phyloP scores from a whole-genome alignment of 2,797 vertebrate species.

The Cercopithecus hamlyni region DNA sequence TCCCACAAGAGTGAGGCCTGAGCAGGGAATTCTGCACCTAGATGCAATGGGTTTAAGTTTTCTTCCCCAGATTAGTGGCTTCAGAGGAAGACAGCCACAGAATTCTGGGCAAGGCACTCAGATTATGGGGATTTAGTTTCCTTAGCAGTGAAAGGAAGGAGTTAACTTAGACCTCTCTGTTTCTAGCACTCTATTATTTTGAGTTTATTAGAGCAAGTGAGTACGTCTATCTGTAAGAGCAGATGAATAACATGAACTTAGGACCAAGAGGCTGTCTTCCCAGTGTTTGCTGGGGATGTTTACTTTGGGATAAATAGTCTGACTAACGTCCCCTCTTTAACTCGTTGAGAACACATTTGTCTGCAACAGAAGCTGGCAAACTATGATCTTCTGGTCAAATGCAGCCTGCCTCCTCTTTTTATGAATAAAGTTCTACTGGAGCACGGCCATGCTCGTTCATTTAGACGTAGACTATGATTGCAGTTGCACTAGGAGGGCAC shows the following conservation, averaged over 20 bases:
- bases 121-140: neutral
- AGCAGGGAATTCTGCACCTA: neutral
- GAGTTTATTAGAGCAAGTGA: neutral
- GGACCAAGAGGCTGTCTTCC: neutral
- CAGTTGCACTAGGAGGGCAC: neutral
- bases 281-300: neutral
- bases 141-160: neutral
- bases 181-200: neutral
- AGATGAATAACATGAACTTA: neutral
- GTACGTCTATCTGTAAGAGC: neutral
- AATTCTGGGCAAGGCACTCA: neutral
- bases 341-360: neutral
- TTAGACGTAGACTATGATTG: neutral
- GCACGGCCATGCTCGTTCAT: neutral
- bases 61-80: neutral
- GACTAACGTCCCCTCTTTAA: neutral
- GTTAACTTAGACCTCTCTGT: neutral
- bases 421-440: slow-evolving; percentile 45
- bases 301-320: neutral
- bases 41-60: neutral
- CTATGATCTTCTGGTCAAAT: neutral
- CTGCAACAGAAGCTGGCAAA: neutral
- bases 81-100: neutral
- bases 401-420: neutral
- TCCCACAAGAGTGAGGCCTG: neutral